Conservation (phyloP, 2,797 vertebrate genomes). For the Cephalopachus bancanus region DNA sequence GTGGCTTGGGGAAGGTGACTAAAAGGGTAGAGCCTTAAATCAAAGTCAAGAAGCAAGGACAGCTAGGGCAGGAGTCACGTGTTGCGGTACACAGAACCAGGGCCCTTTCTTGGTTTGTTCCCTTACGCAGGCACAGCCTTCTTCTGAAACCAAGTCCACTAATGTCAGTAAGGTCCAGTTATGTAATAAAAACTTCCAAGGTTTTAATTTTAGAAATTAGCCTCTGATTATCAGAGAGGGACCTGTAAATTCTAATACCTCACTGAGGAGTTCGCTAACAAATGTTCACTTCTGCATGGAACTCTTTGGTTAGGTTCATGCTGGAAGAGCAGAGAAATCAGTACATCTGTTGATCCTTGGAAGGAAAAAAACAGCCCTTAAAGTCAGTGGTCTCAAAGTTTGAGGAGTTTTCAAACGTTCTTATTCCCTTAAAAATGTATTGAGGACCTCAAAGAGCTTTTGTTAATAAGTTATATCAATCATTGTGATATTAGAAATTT, state of each 20-base stretch:
- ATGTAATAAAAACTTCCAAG: not conserved
- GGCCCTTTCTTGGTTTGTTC: not conserved
- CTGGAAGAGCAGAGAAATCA: slow-evolving; percentile 30
- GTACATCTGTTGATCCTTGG: not conserved
- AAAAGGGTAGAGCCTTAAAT: not conserved
- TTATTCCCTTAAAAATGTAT: slow-evolving; percentile 22
- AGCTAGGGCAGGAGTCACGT: not conserved
- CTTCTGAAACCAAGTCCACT: slow-evolving; percentile 30
- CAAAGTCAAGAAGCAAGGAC: not conserved
- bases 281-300: not conserved
- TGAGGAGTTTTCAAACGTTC: slow-evolving; percentile 10
- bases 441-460: slow-evolving; percentile 15
- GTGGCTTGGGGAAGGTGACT: not conserved
- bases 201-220: slow-evolving; percentile 31
- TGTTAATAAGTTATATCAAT: not conserved
- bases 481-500: slow-evolving; percentile 18
- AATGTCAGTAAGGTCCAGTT: not conserved
- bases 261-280: not conserved
- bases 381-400: not conserved
- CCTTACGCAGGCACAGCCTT: not conserved
- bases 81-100: not conserved
- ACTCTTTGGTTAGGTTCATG: not conserved
- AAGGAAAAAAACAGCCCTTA: not conserved
- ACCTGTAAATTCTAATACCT: slow-evolving; percentile 31
- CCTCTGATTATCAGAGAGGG: not conserved